Conservation (phyloP, 2,113 vertebrate species). For the Pachypanchax playfairii region DNA sequence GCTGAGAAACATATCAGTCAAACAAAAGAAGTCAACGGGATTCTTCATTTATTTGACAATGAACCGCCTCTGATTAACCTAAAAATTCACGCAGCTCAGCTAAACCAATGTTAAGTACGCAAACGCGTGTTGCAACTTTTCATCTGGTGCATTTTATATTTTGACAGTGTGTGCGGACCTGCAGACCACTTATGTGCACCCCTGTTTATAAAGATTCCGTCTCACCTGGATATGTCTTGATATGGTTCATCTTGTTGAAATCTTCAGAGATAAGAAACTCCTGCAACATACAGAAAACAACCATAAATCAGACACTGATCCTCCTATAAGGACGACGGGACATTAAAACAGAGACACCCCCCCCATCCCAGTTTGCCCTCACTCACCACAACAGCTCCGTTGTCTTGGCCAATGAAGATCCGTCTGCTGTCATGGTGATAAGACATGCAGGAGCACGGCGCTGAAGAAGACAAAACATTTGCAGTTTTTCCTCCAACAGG, state of each 20-base stretch:
- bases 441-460: constrained; percentile 91
- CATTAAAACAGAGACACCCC: constrained; percentile 8
- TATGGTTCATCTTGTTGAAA: constrained; percentile 98
- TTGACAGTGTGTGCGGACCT: too few species aligned
- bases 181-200: too few species aligned
- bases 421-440: constrained; percentile 96
- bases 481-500: neutral
- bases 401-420: constrained; percentile 97
- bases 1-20: too few species aligned
- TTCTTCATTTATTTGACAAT: too few species aligned
- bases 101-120: too few species aligned
- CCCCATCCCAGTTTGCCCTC: neutral
- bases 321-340: neutral
- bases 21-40: too few species aligned
- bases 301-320: constrained; percentile 20
- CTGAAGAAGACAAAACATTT: constrained; percentile 63
- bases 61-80: too few species aligned
- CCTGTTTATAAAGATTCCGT: too few species aligned
- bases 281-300: constrained; percentile 69
- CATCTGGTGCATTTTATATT: too few species aligned
- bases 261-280: constrained; percentile 98
- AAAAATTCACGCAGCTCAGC: too few species aligned
- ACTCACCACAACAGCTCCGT: constrained; percentile 93
- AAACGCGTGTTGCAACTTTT: too few species aligned
- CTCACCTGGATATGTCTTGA: constrained; percentile 98